Evolutionary conservation across 2,888 invertebrate genomes (phyloP).

Genomic region (Drosophila ustulata): DNA sequence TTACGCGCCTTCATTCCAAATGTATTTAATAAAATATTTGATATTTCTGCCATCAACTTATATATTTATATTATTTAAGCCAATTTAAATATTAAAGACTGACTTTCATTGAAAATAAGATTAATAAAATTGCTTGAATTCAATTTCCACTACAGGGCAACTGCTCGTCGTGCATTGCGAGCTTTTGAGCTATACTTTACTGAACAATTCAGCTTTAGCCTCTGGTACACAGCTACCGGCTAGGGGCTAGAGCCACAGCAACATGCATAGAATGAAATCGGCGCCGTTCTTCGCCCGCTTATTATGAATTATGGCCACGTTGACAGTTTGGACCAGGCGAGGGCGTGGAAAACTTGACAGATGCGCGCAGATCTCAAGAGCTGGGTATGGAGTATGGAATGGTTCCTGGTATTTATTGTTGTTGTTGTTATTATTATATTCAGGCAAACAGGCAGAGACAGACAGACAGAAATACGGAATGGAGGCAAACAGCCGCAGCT

Average conservation of each 20-base stretch:
- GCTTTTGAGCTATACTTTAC: not conserved
- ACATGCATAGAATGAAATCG: constrained; percentile 51
- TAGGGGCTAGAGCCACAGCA: not conserved
- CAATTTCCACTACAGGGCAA: not conserved
- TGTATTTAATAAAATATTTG: too few relatives aligned
- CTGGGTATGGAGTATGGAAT: constrained; percentile 15
- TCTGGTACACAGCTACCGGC: constrained; percentile 2
- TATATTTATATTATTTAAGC: too few relatives aligned
- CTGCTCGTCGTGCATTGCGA: not conserved
- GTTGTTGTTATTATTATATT: constrained; percentile 5
- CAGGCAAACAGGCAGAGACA: constrained; percentile 1
- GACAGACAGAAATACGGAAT: constrained; percentile 6
- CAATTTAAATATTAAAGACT: too few relatives aligned
- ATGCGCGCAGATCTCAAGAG: constrained; percentile 70
- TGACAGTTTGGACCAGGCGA: constrained; percentile 77
- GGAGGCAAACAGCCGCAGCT: constrained; percentile 48
- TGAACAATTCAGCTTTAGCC: not conserved
- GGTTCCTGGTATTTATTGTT: constrained; percentile 57
- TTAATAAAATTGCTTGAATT: too few relatives aligned
- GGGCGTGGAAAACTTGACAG: constrained; percentile 81
- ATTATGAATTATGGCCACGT: constrained; percentile 80
- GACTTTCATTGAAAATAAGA: too few relatives aligned
- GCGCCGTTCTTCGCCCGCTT: constrained; percentile 64
- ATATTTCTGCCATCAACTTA: too few relatives aligned
- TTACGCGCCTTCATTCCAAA: too few relatives aligned